Base-by-base conservation (phyloP, 2,888 invertebrate species). In the Sinelater perroti region DNA sequence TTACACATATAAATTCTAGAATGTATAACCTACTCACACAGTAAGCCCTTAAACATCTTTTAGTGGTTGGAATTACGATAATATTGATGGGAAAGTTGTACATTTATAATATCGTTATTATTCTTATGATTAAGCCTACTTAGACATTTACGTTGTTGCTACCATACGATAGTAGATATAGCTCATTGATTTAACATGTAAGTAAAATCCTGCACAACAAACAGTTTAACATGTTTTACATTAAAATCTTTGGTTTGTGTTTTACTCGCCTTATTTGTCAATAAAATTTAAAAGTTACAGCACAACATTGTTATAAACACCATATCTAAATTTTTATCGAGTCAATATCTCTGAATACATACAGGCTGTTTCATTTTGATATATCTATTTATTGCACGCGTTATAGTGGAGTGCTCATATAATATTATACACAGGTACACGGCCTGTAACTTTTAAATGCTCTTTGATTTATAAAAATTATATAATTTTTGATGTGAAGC, bases 1-100 rank as follows among this genome's bases (percentile, higher is more conserved):
- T 65, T 61, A 70, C 69, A 70, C 67, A 67, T 60, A 64, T 62
- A 64, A 64, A 61, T 54, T 60, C 62, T 66, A 63, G 61, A 64
- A 56, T 45, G 51, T 65, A 11, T 49, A 46, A 46, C 35, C 52
- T 52, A 56, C 31, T 46, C 46, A 49, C 54, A 58, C 58, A 58
- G 35, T 64, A 60, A 64, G 61, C 62, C 61, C 53, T 66, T 58
- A 59, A 52, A 65, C 56, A 62, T 64, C 51, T 50, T 61, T 61
- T 56, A 58, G 45, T 49, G 40, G 33, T 54, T 58, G 24, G 35
- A 54, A 58, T 54, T 54, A 53, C 44, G 24, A 54, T 49, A 57
- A 45, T 47, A 49, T 49, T 35, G 46, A 54, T 45, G 30, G 35
- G 36, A 54, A 54, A 54, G 45, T 54, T 54, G 50, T 56, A 57